phyloP scores from a whole-genome alignment of 2,888 invertebrate species.

The Venustoraphidia nigricollis region DNA sequence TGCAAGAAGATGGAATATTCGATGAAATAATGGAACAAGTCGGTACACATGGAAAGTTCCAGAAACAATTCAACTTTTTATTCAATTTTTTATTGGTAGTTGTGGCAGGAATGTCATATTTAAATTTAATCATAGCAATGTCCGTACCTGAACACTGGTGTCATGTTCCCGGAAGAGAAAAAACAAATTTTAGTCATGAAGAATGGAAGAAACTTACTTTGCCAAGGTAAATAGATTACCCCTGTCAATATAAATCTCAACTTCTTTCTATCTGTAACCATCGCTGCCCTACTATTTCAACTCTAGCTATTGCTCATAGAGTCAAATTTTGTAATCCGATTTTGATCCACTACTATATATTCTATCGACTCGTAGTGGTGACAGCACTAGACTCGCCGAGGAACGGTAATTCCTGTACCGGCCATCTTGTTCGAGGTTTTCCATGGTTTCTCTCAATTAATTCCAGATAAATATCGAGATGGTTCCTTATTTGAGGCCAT shows the following conservation, averaged over 20 bases:
- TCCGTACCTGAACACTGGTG: slow-evolving; percentile 43
- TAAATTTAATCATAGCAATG: slow-evolving; percentile 36
- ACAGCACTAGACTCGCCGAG: too few species aligned
- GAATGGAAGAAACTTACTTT: slow-evolving; percentile 35
- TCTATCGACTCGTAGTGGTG: too few species aligned
- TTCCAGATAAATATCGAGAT: too few species aligned
- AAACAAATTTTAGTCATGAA: slow-evolving; percentile 28
- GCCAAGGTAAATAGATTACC: slow-evolving; percentile 29
- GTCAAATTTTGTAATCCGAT: too few species aligned
- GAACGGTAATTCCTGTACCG: too few species aligned
- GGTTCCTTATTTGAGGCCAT: too few species aligned
- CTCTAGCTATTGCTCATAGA: too few species aligned
- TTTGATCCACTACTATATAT: too few species aligned
- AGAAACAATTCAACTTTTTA: slow-evolving; percentile 30
- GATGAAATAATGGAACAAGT: slow-evolving; percentile 33
- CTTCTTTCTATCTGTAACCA: not conserved
- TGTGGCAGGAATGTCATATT: slow-evolving; percentile 32
- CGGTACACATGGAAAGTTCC: slow-evolving; percentile 36
- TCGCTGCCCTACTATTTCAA: too few species aligned
- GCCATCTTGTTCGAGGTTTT: too few species aligned
- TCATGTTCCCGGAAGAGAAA: slow-evolving; percentile 32
- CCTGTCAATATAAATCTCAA: not conserved
- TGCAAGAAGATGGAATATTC: slow-evolving; percentile 26
- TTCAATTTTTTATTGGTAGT: slow-evolving; percentile 31
- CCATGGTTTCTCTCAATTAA: too few species aligned